phyloP scores from a whole-genome alignment of 2,113 vertebrate genomes.

The Petroica traversi region DNA sequence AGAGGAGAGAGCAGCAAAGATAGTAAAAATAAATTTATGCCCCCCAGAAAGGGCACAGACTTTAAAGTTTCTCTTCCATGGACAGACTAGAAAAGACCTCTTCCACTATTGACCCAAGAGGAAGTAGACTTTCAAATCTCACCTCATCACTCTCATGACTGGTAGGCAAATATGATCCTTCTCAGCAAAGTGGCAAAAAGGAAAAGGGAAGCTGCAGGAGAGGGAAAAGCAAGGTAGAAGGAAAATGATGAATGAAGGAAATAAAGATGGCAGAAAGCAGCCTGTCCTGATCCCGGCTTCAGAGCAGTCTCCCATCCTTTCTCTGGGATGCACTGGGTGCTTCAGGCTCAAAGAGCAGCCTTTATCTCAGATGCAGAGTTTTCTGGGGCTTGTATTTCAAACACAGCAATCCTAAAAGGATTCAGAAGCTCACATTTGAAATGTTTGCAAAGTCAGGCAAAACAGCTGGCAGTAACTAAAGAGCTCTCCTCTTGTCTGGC shows the following conservation, averaged over 20 bases:
- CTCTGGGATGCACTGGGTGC: rapidly evolving
- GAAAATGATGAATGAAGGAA: background rate
- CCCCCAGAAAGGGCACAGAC: background rate
- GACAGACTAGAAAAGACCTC: background rate
- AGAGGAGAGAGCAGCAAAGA: background rate
- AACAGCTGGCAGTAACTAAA: background rate
- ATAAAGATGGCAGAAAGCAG: background rate
- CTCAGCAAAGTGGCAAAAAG: background rate
- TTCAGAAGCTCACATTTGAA: background rate
- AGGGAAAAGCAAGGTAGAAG: background rate
- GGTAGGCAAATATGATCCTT: background rate
- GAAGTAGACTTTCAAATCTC: background rate
- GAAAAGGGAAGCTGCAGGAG: background rate
- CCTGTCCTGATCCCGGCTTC: background rate
- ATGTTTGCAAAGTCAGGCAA: background rate
- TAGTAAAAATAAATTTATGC: background rate
- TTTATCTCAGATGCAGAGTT: background rate
- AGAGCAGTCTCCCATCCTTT: background rate
- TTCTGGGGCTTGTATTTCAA: background rate
- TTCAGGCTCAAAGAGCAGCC: background rate
- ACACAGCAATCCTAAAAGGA: background rate
- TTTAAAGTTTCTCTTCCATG: background rate
- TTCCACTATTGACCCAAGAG: background rate
- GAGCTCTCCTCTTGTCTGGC: background rate
- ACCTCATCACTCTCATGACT: background rate